These are phyloP conservation scores for Coleophora deauratella DNA, from an alignment of 2,888 invertebrate species.

Conservation along the genomic window DNA sequence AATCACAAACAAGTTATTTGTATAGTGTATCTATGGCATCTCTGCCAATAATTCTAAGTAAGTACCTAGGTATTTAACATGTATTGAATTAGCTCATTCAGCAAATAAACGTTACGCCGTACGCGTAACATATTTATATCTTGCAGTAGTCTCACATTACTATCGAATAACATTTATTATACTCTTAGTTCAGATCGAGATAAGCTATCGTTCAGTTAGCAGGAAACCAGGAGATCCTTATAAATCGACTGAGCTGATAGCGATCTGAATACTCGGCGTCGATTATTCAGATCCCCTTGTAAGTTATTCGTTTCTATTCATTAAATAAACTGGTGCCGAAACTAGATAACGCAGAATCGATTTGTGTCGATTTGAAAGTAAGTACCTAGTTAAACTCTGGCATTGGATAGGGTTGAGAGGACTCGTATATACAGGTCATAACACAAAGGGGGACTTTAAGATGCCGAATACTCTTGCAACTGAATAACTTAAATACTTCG, in stretches of 20 bases:
- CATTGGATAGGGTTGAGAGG: conserved; percentile 31
- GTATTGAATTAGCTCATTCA: no score
- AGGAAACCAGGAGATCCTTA: conserved; percentile 59
- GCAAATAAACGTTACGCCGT: no score
- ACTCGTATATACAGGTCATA: neutral
- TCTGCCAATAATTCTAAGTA: no score
- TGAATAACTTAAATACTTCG: no score
- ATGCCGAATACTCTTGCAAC: no score
- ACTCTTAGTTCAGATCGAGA: conserved; percentile 13
- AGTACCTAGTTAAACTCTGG: conserved; percentile 28
- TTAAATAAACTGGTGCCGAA: conserved; percentile 51
- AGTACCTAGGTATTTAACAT: no score
- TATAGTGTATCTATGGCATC: no score
- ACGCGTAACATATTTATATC: no score
- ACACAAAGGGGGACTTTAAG: no score
- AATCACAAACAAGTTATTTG: no score
- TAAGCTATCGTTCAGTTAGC: conserved; percentile 23
- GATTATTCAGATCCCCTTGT: conserved; percentile 66
- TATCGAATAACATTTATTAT: conserved; percentile 15
- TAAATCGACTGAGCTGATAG: conserved; percentile 62
- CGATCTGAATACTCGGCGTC: conserved; percentile 66
- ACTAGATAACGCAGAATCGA: conserved; percentile 55
- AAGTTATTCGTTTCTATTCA: conserved; percentile 68
- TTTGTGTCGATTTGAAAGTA: conserved; percentile 43
- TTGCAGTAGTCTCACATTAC: conserved; percentile 1